Percentiles rank a stretch among this genome's conserved stretches.
Evolutionary conservation across 2,888 invertebrate genomes (phyloP).

Genomic region (Dolichopus griseipennis): DNA sequence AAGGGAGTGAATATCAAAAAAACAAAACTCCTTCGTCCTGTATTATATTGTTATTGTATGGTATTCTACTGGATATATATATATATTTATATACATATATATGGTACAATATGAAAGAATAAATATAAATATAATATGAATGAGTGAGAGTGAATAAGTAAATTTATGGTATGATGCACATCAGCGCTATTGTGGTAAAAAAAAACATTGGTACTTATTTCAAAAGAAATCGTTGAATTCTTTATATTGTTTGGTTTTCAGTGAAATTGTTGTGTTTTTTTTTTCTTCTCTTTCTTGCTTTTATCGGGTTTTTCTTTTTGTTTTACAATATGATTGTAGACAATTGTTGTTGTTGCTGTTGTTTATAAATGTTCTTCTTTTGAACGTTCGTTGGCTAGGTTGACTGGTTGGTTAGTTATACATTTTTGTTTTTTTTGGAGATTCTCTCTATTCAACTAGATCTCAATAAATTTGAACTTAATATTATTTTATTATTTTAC

Average conservation of each 20-base stretch:
- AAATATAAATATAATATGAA: not conserved
- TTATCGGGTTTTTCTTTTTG: not conserved
- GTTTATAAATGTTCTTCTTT: not conserved
- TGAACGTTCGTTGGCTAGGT: not conserved
- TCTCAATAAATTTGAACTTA: too few relatives aligned
- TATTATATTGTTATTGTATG: too few relatives aligned
- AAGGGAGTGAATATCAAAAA: too few relatives aligned
- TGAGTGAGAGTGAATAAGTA: not conserved
- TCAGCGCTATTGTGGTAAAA: conserved; percentile 1
- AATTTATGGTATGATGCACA: conserved; percentile 6
- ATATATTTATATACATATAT: too few relatives aligned
- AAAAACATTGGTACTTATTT: not conserved
- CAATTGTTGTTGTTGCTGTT: not conserved
- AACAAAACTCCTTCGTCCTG: too few relatives aligned
- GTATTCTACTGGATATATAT: too few relatives aligned
- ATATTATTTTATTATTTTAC: too few relatives aligned
- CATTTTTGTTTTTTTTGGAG: too few relatives aligned
- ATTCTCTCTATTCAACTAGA: not conserved
- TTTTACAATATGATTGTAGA: not conserved
- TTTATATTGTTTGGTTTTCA: not conserved
- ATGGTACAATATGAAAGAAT: not conserved
- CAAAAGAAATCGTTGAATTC: not conserved
- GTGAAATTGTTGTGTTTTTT: not conserved
- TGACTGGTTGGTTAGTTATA: too few relatives aligned
- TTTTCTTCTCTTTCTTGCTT: not conserved